These are phyloP conservation scores for Anagrus nilaparvatae DNA, from an alignment of 1,140 invertebrate genomes.

Conservation along the genomic window DNA sequence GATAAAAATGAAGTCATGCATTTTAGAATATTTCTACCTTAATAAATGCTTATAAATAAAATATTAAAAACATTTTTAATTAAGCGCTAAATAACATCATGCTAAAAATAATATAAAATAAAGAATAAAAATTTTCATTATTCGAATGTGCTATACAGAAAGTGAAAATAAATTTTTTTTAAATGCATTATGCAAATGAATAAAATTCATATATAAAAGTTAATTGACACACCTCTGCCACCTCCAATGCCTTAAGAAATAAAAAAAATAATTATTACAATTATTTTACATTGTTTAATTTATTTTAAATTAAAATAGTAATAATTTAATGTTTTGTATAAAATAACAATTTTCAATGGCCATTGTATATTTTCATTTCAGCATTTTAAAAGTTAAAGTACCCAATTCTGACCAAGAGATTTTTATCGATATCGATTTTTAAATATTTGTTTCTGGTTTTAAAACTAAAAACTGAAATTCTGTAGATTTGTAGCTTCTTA, in stretches of 20 bases:
- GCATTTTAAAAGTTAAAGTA: too few species aligned
- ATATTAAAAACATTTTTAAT: too few species aligned
- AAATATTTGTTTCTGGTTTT: too few species aligned
- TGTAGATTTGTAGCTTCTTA: too few species aligned
- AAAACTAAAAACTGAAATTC: too few species aligned
- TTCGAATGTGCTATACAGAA: slow-evolving; percentile 5
- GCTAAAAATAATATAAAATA: slow-evolving; percentile 4
- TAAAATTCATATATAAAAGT: slow-evolving; percentile 22
- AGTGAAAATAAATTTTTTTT: background rate
- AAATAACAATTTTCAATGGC: too few species aligned
- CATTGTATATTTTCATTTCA: too few species aligned
- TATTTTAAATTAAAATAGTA: slow-evolving; percentile 8
- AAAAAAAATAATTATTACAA: slow-evolving; percentile 40
- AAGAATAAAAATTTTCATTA: slow-evolving; percentile 14
- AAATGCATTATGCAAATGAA: slow-evolving; percentile 9
- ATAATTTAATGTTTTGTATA: background rate
- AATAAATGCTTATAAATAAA: too few species aligned
- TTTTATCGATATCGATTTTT: too few species aligned
- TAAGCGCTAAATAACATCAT: too few species aligned
- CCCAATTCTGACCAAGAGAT: too few species aligned
- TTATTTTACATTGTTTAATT: slow-evolving; percentile 48
- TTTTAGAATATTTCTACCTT: too few species aligned
- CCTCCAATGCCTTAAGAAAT: slow-evolving; percentile 43
- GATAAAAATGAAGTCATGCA: slow-evolving; percentile 5
- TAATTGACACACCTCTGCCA: slow-evolving; percentile 47